phyloP scores from a whole-genome alignment of 2,888 invertebrate species.

The Lithosia quadra region DNA sequence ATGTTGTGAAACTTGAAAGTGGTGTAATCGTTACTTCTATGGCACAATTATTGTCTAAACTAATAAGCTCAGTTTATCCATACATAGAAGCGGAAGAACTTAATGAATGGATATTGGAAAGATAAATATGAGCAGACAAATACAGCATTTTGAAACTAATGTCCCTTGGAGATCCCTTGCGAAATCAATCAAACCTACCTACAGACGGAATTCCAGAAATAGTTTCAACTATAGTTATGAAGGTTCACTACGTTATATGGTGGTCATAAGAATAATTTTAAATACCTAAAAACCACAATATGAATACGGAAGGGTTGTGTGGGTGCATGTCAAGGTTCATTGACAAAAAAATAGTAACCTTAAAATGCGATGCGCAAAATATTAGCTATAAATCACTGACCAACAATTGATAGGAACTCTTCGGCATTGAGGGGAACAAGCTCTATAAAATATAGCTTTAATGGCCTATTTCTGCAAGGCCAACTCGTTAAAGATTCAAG shows the following conservation, averaged over 20 bases:
- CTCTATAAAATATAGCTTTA: too few species aligned
- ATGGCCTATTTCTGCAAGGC: too few species aligned
- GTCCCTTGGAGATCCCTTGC: not conserved
- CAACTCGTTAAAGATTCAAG: too few species aligned
- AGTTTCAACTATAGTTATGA: not conserved
- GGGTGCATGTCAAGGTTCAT: not conserved
- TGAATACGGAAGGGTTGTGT: not conserved
- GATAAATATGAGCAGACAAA: not conserved
- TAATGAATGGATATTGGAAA: not conserved
- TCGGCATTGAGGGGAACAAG: too few species aligned
- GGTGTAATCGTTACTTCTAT: constrained; percentile 1
- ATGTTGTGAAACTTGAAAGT: not conserved
- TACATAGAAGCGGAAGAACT: not conserved
- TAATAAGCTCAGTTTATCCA: not conserved
- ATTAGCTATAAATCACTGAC: too few species aligned
- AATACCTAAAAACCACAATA: not conserved
- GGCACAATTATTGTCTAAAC: constrained; percentile 3
- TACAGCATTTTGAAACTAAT: too few species aligned
- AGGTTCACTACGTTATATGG: not conserved
- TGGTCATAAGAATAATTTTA: not conserved
- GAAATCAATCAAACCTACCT: too few species aligned
- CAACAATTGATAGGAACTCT: too few species aligned
- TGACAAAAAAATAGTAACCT: not conserved
- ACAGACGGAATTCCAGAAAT: not conserved
- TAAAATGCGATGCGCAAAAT: too few species aligned